phyloP scores from a whole-genome alignment of 2,888 invertebrate genomes.

The Loripinus fragilis region DNA sequence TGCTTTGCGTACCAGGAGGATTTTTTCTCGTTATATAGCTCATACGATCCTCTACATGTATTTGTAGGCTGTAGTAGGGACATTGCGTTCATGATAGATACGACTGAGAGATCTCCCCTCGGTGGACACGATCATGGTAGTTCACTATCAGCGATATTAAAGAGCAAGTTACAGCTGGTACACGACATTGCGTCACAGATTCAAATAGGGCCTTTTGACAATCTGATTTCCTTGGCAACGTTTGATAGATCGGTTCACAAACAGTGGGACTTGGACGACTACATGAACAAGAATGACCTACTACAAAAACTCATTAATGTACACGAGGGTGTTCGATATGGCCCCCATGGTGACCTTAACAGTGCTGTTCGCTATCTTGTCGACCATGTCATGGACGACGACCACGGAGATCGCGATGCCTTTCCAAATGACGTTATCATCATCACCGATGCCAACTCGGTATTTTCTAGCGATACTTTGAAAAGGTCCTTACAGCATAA shows the following conservation, averaged over 20 bases:
- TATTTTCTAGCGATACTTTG: not conserved
- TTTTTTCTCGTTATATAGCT: too few relatives aligned
- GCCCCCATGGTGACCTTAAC: not conserved
- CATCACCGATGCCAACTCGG: not conserved
- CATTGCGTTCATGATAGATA: conserved; percentile 15
- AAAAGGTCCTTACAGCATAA: not conserved
- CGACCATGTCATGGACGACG: not conserved
- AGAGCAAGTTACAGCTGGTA: not conserved
- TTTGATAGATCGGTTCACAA: not conserved
- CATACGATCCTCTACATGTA: too few relatives aligned
- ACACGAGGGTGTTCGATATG: not conserved
- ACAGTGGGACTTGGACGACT: not conserved
- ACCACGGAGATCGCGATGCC: not conserved
- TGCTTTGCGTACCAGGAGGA: too few relatives aligned
- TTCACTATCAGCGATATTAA: not conserved
- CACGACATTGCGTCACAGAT: not conserved
- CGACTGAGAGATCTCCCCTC: not conserved
- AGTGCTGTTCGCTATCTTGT: not conserved
- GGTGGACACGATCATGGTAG: not conserved
- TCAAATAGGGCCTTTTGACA: not conserved
- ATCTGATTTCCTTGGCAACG: not conserved
- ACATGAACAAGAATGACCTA: not conserved
- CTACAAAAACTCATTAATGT: not conserved
- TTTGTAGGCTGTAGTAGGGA: conserved; percentile 24
- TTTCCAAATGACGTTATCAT: not conserved